Evolutionary conservation across 2,797 vertebrate species (phyloP).

Genomic region (Loriculus beryllinus): DNA sequence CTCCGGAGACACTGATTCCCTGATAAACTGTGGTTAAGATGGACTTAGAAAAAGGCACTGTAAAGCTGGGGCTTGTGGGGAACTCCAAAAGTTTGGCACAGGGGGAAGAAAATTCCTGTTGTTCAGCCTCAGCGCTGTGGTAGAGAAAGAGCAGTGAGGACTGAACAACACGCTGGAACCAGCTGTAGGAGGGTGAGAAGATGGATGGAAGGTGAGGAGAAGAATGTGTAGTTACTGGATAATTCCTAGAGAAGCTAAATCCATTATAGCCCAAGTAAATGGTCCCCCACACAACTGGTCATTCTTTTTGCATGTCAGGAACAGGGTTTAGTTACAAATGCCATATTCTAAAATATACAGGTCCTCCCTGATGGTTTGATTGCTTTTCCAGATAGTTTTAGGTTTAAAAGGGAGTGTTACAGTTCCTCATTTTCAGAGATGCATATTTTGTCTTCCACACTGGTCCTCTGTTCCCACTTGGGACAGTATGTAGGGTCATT

Average conservation of each 20-base stretch:
- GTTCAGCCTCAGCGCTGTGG: not conserved
- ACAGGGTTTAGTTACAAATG: not conserved
- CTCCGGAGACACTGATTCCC: not conserved
- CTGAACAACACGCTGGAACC: not conserved
- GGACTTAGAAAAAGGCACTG: not conserved
- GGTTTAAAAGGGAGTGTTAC: not conserved
- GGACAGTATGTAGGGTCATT: not conserved
- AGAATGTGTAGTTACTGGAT: not conserved
- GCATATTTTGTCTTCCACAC: not conserved
- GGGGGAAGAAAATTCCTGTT: not conserved
- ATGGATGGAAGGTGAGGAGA: not conserved
- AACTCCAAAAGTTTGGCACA: accelerated
- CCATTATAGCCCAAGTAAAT: not conserved
- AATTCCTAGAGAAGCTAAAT: not conserved
- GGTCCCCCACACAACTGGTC: not conserved
- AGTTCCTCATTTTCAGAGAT: not conserved
- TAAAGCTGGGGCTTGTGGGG: not conserved
- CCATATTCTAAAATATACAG: accelerated
- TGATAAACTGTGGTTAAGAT: not conserved
- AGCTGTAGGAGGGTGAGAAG: not conserved
- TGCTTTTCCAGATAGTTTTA: not conserved
- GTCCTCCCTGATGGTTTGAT: not conserved
- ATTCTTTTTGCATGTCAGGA: not conserved
- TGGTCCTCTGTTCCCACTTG: not conserved
- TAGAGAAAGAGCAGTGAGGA: accelerated